These are phyloP conservation scores for Crocidura indochinensis DNA, from an alignment of 2,797 vertebrate species.

Conservation along the genomic window DNA sequence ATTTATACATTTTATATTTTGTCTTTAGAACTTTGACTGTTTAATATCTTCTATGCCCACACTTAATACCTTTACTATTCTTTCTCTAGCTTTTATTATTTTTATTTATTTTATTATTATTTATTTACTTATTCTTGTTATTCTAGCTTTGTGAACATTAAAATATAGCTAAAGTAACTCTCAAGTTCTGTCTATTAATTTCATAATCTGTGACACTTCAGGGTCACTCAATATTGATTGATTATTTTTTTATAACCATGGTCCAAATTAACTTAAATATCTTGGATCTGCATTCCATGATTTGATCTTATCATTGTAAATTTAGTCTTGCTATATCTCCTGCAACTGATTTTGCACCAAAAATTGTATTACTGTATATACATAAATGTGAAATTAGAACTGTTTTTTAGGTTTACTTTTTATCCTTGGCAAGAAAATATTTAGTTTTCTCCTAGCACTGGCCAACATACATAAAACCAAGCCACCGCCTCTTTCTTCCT, in stretches of 20 bases:
- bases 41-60: not conserved
- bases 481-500: not conserved
- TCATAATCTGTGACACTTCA: not conserved
- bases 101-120: no score
- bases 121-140: no score
- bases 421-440: not conserved
- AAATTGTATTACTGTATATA: not conserved
- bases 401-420: no score
- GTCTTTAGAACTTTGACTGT: constrained; percentile 14
- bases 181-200: constrained; percentile 6
- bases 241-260: constrained; percentile 36
- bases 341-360: constrained; percentile 2
- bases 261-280: not conserved
- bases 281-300: not conserved
- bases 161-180: not conserved
- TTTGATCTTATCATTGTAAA: not conserved
- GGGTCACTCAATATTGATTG: not conserved
- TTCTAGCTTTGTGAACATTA: constrained; percentile 1
- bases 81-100: not conserved
- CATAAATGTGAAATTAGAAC: not conserved
- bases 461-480: no score
- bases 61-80: not conserved
- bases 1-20: not conserved
- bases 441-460: not conserved
- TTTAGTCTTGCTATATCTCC: not conserved